These are phyloP conservation scores for Octodon degus DNA, from an alignment of 2,113 vertebrate species.

Conservation along the genomic window DNA sequence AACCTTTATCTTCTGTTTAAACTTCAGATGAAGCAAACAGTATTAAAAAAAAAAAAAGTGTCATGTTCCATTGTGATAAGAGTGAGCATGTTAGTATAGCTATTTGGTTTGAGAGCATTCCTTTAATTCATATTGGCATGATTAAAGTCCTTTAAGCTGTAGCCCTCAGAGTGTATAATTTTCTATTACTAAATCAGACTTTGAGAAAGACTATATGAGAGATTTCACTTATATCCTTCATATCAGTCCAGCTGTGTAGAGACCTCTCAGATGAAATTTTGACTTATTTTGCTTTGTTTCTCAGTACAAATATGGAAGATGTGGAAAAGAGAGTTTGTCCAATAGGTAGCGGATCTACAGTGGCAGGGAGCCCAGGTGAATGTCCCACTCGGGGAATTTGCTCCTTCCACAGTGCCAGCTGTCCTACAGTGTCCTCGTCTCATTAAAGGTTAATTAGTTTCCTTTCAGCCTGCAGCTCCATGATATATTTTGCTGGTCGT, in stretches of 20 bases:
- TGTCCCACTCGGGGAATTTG: conserved; percentile 47
- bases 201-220: not conserved
- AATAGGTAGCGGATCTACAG: not conserved
- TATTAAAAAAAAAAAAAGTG: conserved; percentile 68
- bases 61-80: conserved; percentile 52
- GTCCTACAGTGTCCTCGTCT: conserved; percentile 70
- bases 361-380: conserved; percentile 61
- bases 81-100: conserved; percentile 67
- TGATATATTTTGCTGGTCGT: conserved; percentile 74
- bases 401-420: conserved; percentile 61
- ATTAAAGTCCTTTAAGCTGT: conserved; percentile 44
- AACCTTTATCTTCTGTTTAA: conserved; percentile 73
- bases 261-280: not conserved
- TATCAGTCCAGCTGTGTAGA: not conserved
- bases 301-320: not conserved
- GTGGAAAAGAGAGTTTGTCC: not conserved
- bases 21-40: conserved; percentile 67
- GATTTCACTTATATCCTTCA: conserved; percentile 57
- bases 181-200: not conserved
- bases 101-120: conserved; percentile 62
- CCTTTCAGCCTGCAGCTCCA: conserved; percentile 65
- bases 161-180: conserved; percentile 1
- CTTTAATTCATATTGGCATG: conserved; percentile 47
- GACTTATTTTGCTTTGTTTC: conserved; percentile 55
- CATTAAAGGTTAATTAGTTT: conserved; percentile 82